Evolutionary conservation across 1,140 invertebrate species (phyloP), one percentile per base, ranked within the genome.

Genomic region (Drosophila elegans): DNA sequence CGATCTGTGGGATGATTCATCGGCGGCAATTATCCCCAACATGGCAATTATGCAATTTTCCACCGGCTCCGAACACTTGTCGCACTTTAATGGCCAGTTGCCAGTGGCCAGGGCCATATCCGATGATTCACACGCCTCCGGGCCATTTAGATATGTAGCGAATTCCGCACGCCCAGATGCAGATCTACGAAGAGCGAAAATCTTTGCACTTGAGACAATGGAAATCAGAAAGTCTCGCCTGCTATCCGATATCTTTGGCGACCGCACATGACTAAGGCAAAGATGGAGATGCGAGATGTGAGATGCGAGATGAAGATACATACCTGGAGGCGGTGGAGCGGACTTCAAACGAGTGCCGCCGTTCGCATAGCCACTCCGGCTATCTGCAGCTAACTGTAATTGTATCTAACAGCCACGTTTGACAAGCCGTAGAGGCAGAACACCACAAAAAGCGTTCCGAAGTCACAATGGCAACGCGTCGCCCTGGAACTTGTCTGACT

Each of bases 401-500:
- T 83, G 84, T 88, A 86, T 86, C 83, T 86, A 86, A 86, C 83
- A 88, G 83, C 74, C 72, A 82, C 78, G 63, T 68, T 86, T 86
- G 82, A 86, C 82, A 86, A 66, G 64, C 74, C 63, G 34, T 34
- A 75, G 46, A 48, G 41, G 36, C 25, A 29, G 29, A 51, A 51
- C 27, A 39, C 21, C 32, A 21, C 25, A 34, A 12, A 29, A 60
- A 48, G 44, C 59, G 4, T 49, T 51, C 25, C 61, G 11, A 32
- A 51, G 48, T 51, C 16, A 29, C 48, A 51, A 57, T 82, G 78
- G 78, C 78, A 88, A 76, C 79, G 83, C 75, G 79, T 82, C 84
- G 75, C 83, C 75, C 83, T 80, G 63, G 79, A 83, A 86, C 75
- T 86, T 72, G 83, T 86, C 76, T 82, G 81, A 59, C 83, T 88